Base-by-base conservation (phyloP, 1,140 invertebrate species). In the Ostrea edulis region DNA sequence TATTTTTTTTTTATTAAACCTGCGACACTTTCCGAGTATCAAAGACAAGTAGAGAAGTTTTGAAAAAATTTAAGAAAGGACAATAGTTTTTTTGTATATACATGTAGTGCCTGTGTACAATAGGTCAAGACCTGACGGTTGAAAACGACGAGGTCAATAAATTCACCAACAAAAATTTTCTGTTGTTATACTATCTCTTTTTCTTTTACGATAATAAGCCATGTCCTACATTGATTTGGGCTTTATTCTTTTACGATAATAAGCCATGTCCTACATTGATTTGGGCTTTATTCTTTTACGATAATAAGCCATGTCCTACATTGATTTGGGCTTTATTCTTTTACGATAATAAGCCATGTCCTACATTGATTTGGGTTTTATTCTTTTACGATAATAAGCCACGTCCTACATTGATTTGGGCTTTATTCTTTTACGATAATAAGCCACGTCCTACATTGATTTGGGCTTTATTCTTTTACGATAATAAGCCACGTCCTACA, bases 361-460 rank as follows among this genome's bases (percentile, higher is more conserved):
- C 1, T 91, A 95, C 95, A 95, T 98, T 99, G 90, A 99, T 98
- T 95, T 99, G 98, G n/a, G 97, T n/a, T n/a, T n/a, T n/a, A n/a
- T n/a, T n/a, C 5, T 44, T 44, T 44, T 1, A 44, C 5, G 35
- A 44, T 44, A 44, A 44, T 44, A 44, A 44, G 35, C 1, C 35
- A 44, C 5, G 35, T 44, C 35, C 1, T 91, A 95, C 95, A 95
- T 98, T 99, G 90, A 99, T 98, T 95, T 99, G 98, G n/a, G 97
- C 97, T 91, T n/a, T n/a, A n/a, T n/a, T n/a, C 5, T 44, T 44
- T 44, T 1, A 44, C 5, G 35, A 44, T 44, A 44, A 44, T 44
- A 44, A 44, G 35, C 1, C 35, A 44, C 5, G 35, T 44, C 35
- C 1, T 91, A 95, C 95, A 95, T 98, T 99, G 90, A 99, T 98